phyloP scores from a whole-genome alignment of 2,797 vertebrate genomes.

The Myiotriccus ornatus region DNA sequence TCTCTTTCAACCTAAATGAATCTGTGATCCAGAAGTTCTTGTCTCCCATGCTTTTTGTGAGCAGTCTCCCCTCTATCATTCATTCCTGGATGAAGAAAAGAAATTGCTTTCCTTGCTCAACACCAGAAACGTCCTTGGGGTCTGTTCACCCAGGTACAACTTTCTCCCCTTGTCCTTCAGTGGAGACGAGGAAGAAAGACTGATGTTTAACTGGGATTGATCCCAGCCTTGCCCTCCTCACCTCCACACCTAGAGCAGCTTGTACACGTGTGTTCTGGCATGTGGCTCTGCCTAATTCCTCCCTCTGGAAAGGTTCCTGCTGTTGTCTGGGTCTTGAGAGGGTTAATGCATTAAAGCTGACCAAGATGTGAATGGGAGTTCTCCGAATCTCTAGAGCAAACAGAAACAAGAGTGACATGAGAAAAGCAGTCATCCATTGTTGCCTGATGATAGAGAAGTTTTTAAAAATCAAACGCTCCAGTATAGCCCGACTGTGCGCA shows the following conservation, averaged over 20 bases:
- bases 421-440: conserved; percentile 62
- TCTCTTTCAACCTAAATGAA: neutral
- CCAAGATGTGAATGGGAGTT: conserved; percentile 45
- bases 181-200: neutral
- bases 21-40: neutral
- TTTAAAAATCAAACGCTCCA: conserved; percentile 75
- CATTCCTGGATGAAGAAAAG: neutral
- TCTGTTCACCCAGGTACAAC: neutral
- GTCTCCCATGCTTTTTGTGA: neutral
- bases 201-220: neutral
- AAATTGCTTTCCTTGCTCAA: neutral
- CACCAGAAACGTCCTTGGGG: neutral
- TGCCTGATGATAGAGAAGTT: conserved; percentile 62
- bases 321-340: neutral
- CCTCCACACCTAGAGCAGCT: neutral
- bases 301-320: neutral
- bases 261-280: neutral
- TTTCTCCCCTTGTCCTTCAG: neutral
- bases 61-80: neutral
- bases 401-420: conserved; percentile 42
- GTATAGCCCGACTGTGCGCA: conserved; percentile 66
- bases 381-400: conserved; percentile 51
- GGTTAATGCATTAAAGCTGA: conserved; percentile 36
- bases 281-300: neutral
- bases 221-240: neutral